Evolutionary conservation across 2,888 invertebrate species (phyloP), one percentile per base, ranked within the genome.

Genomic region (Cyclophora punctaria): DNA sequence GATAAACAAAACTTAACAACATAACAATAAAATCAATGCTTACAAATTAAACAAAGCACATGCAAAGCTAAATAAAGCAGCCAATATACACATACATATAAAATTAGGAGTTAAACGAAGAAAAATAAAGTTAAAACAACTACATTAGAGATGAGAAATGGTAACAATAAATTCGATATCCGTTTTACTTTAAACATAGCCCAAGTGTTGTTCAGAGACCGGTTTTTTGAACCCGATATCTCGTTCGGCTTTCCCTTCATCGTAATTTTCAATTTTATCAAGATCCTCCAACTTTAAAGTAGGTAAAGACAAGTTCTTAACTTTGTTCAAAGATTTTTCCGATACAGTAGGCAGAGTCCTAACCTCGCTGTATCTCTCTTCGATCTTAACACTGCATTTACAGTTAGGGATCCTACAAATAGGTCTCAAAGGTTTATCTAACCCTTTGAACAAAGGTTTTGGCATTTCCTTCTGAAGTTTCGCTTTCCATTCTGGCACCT

Each of bases 121-220:
- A 2, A 37, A 37, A 37, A 5, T 37, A 37, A 37, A 37, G 5
- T 37, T 37, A 37, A 37, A 37, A 37, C 37, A 41, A 42, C 63
- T 70, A 71, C 68, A 64, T 53, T 67, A 70, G 69, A 34, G 35
- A 37, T 37, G 37, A 20, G 20, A 57, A 61, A 57, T 66, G 68
- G 67, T 72, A 73, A 68, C 73, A 65, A 56, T 44, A 45, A 52
- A 44, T 44, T 33, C 35, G 50, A 46, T 34, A 5, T 44, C 43
- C 48, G 57, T 56, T 45, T 55, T 54, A 56, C 49, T 55, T 72
- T 83, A 90, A 58, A 90, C 90, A 72, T 89, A 90, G 44, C 90
- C 90, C 74, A 90, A 85, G 71, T 89, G 89, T 64, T 90, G 88
- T 72, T 90, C 90, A 51, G 89, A 88, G 58, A 90, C 79, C 7